Base-by-base conservation (phyloP, 2,113 vertebrate genomes). In the Gambusia holbrooki region DNA sequence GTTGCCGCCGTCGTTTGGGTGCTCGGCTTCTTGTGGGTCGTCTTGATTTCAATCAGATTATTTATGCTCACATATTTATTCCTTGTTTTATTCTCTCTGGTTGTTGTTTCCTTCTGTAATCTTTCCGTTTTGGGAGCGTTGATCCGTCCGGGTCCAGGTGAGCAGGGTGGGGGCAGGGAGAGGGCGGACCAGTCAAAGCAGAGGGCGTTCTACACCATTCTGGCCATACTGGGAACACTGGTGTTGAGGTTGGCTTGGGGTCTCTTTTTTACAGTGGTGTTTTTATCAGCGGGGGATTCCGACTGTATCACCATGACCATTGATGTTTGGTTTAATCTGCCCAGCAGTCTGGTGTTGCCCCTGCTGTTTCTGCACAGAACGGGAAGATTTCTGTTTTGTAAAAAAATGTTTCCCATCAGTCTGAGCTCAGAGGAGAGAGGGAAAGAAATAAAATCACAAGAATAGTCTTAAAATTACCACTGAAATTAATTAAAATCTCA, bases 271-370 rank as follows among this genome's bases (percentile, higher is more conserved):
- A 0, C 9, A 5, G 3, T 40, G 9, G 0, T 30, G 1, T 11
- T 6, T n/a, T 0, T 42, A 1, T 22, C 19, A 5, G 10, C 10
- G 58, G 8, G 11, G n/a, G 8, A 0, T 3, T 11, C 1, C 5
- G 0, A 1, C 3, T 68, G 68, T 42, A 0, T 33, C 9, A 3
- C 8, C 0, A n/a, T 29, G 7, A 17, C 14, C 3, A 4, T 0
- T n/a, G 58, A 37, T 10, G 0, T 22, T 4, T 81, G 62, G 62
- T 19, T 71, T 8, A 33, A 48, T 58, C 1, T 74, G 6, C 69
- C 76, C 13, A 37, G 65, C 37, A 79, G 27, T 51, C 32, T 79
- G 27, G n/a, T 82, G 27, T n/a, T 79, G n/a, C 84, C 80, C 5
- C 6, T 82, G 25, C 30, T 82, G 40, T 86, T 70, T 25, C 66